Evolutionary conservation across 2,888 invertebrate genomes (phyloP).

Genomic region (Cryptocephalus primarius): DNA sequence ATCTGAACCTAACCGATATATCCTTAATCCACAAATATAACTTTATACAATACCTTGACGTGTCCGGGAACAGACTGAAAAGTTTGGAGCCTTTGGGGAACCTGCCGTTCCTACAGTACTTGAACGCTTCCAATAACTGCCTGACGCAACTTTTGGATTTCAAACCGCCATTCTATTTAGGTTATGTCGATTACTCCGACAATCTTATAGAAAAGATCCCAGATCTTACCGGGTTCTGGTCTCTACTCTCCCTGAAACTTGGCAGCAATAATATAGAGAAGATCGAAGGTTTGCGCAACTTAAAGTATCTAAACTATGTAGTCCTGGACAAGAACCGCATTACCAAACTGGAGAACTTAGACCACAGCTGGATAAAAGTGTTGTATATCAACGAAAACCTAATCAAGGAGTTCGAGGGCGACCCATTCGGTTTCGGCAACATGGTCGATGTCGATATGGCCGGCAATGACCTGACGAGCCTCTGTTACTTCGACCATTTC

Average conservation of each 20-base stretch:
- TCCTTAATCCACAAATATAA: slow-evolving; percentile 43
- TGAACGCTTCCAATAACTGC: slow-evolving; percentile 46
- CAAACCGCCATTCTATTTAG: slow-evolving; percentile 48
- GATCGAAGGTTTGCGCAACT: slow-evolving; percentile 43
- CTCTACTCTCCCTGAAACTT: slow-evolving; percentile 47
- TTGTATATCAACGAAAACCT: too few relatives aligned
- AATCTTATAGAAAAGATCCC: slow-evolving; percentile 44
- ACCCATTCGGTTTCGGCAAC: too few relatives aligned
- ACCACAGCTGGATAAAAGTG: too few relatives aligned
- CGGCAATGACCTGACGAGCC: too few relatives aligned
- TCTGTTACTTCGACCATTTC: too few relatives aligned
- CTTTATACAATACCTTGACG: slow-evolving; percentile 48
- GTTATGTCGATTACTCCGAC: slow-evolving; percentile 48
- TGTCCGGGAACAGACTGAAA: slow-evolving; percentile 45
- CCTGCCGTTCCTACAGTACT: slow-evolving; percentile 45
- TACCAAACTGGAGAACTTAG: too few relatives aligned
- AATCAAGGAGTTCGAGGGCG: too few relatives aligned
- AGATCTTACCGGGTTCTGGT: slow-evolving; percentile 49
- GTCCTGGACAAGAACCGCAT: too few relatives aligned
- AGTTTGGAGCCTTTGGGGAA: slow-evolving; percentile 42
- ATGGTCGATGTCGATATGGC: too few relatives aligned
- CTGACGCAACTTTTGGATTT: slow-evolving; percentile 44
- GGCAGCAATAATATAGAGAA: slow-evolving; percentile 48
- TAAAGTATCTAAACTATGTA: slow-evolving; percentile 33
- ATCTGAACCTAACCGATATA: slow-evolving; percentile 37